Base-by-base conservation (phyloP, 1,140 invertebrate genomes). In the Chironomus tepperi region DNA sequence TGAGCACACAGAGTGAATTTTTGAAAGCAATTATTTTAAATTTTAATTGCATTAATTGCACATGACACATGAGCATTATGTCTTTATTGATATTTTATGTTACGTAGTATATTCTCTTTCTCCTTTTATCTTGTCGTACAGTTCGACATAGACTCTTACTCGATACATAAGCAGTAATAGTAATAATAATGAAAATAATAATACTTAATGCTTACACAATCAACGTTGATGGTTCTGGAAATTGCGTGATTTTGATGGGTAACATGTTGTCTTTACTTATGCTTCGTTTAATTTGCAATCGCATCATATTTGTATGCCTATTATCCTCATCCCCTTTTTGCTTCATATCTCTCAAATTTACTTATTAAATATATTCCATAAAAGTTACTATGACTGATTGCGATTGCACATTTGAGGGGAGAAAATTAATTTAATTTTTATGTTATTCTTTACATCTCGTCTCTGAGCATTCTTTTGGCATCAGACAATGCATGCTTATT, bases 161-260 rank as follows among this genome's bases (percentile, higher is more conserved):
- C 24, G 24, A 34, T 34, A 34, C 24, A 34, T 34, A 34, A 34
- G 24, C 24, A 34, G 24, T 2, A 34, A 34, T 34, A 34, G 47
- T n/a, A 57, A 57, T 57, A 57, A 57, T 57, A 57, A 57, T 57
- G 47, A 57, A n/a, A n/a, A 57, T 57, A n/a, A 57, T 57, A 57
- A 57, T 57, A 12, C 12, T 57, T 57, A n/a, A 57, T 57, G 47
- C n/a, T n/a, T 57, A 57, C 47, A 34, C 24, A 34, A 34, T 34
- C 24, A 34, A 34, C 24, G 24, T 34, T 34, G 24, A 34, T 34
- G 24, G 24, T 57, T 57, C 47, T 57, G n/a, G 15, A 57, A n/a
- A n/a, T 57, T 57, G 47, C 47, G 12, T 57, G 47, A 57, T 57
- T 57, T 57, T 57, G 47, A 57, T 57, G 47, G 47, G 47, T 57